phyloP scores from a whole-genome alignment of 1,140 invertebrate species.

The Zaprionus gabonicus region DNA sequence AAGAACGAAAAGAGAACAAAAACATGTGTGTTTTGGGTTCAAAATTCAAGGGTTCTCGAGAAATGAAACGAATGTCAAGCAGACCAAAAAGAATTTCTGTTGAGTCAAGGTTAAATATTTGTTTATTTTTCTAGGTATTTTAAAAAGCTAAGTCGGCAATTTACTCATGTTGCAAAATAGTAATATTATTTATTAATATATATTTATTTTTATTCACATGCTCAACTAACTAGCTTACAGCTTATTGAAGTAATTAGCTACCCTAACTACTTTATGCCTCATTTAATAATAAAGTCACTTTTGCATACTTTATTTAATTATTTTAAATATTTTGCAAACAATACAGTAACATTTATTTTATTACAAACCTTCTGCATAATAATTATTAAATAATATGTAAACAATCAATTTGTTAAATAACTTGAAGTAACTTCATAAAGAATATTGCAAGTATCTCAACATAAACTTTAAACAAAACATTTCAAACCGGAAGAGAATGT shows the following conservation, averaged over 20 bases:
- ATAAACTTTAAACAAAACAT: not conserved
- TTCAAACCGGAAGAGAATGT: conserved; percentile 17
- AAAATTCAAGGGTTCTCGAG: conserved; percentile 9
- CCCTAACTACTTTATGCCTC: not conserved
- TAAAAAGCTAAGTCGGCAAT: not conserved
- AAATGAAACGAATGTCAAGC: not conserved
- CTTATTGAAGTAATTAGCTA: not conserved
- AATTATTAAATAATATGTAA: too few relatives aligned
- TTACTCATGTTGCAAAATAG: not conserved
- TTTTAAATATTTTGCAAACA: not conserved
- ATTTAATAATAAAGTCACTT: not conserved
- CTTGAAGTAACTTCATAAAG: too few relatives aligned
- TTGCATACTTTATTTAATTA: not conserved
- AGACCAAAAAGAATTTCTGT: not conserved
- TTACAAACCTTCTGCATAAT: too few relatives aligned
- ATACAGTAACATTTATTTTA: too few relatives aligned
- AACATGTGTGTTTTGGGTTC: not conserved
- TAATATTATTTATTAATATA: not conserved
- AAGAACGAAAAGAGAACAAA: conserved; percentile 27
- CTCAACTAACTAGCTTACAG: not conserved
- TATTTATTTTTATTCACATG: not conserved
- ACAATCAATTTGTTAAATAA: too few relatives aligned
- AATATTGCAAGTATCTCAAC: too few relatives aligned
- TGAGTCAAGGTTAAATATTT: not conserved
- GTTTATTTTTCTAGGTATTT: not conserved